Conservation (phyloP, 2,797 vertebrate species). For the Pipistrellus nathusii region DNA sequence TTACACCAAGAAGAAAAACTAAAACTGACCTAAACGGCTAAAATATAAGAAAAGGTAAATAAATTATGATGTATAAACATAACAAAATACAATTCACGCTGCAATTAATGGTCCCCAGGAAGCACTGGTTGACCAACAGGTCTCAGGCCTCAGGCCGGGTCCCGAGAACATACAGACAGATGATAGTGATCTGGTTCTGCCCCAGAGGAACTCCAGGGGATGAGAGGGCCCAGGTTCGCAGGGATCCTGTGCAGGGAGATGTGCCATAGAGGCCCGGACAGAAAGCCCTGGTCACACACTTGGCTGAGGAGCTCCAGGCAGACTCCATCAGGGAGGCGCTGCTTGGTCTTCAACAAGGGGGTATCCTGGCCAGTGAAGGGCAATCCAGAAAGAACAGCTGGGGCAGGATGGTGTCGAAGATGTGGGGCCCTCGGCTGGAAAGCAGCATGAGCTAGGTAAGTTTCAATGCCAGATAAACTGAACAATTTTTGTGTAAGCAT, state of each 20-base stretch:
- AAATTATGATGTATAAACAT: not conserved
- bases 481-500: not conserved
- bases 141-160: not conserved
- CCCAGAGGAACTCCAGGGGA: not conserved
- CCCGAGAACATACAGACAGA: not conserved
- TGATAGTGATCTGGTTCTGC: not conserved
- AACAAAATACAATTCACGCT: not conserved
- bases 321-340: not conserved
- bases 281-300: not conserved
- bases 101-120: not conserved
- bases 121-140: not conserved
- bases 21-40: not conserved
- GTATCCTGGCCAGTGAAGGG: not conserved
- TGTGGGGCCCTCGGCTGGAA: fast-evolving
- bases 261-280: not conserved
- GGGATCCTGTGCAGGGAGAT: not conserved
- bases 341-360: not conserved
- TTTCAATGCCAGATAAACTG: not conserved
- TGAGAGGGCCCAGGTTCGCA: not conserved
- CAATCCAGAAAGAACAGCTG: not conserved
- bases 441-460: not conserved
- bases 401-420: not conserved
- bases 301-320: not conserved
- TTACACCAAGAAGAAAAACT: not conserved
- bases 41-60: not conserved